phyloP scores from a whole-genome alignment of 2,113 vertebrate species.

The Microtus ochrogaster region DNA sequence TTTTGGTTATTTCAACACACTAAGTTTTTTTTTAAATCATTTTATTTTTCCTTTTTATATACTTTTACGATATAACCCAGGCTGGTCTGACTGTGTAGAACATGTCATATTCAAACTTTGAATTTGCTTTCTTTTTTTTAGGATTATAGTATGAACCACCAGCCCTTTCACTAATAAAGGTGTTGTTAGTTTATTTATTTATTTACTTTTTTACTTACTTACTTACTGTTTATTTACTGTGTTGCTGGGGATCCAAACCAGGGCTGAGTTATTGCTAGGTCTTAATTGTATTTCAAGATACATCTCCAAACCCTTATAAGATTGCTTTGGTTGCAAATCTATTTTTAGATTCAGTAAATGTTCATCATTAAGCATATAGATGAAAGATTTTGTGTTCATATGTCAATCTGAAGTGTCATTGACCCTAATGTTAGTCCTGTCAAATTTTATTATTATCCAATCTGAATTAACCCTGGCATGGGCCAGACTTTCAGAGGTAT shows the following conservation, averaged over 20 bases:
- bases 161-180: not conserved
- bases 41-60: conserved; percentile 20
- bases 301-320: not conserved
- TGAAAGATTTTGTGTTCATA: not conserved
- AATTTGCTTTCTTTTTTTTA: not conserved
- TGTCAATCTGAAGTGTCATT: conserved; percentile 20
- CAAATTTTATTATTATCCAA: not conserved
- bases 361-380: not conserved
- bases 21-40: not conserved
- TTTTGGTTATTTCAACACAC: conserved; percentile 35
- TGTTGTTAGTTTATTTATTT: not conserved
- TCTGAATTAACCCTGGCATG: not conserved
- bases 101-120: not conserved
- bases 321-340: conserved; percentile 47
- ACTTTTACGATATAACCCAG: not conserved
- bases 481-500: not conserved
- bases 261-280: no score
- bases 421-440: not conserved
- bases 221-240: not conserved
- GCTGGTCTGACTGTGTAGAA: not conserved
- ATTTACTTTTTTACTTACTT: no score
- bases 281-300: not conserved
- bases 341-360: not conserved
- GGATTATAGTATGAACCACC: not conserved
- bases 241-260: not conserved